phyloP scores from a whole-genome alignment of 2,797 vertebrate genomes.

The Mus caroli region DNA sequence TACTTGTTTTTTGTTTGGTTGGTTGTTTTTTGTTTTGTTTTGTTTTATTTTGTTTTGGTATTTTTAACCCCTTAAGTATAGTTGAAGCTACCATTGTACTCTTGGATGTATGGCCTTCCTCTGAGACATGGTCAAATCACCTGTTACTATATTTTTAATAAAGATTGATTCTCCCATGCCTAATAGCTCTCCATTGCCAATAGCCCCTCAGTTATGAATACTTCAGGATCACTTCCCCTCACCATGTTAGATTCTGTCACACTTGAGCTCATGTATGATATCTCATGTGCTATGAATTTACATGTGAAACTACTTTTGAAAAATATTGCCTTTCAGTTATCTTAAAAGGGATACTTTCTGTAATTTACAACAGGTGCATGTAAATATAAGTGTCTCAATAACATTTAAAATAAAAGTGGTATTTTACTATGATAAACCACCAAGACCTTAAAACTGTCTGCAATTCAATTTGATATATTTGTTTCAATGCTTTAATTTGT shows the following conservation, averaged over 20 bases:
- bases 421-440: not conserved
- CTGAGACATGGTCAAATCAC: not conserved
- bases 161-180: not conserved
- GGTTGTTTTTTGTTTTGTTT: too few species aligned
- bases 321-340: not conserved
- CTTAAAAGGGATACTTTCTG: not conserved
- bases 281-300: not conserved
- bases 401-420: conserved; percentile 42
- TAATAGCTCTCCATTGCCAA: not conserved
- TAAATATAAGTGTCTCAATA: not conserved
- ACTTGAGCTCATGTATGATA: not conserved
- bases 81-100: not conserved
- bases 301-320: not conserved
- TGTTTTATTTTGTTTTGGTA: too few species aligned
- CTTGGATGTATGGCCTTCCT: not conserved
- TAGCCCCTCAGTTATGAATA: not conserved
- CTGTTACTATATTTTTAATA: too few species aligned
- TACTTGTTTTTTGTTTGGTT: not conserved
- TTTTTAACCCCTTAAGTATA: not conserved
- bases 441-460: not conserved
- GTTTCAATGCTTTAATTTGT: conserved; percentile 14
- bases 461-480: conserved; percentile 14
- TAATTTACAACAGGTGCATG: conserved; percentile 16
- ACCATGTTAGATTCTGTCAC: too few species aligned
- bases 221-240: not conserved